Percentiles rank a stretch among this genome's conserved stretches.
Conservation (phyloP, 2,113 vertebrate genomes). For the Atherinomorus stipes region DNA sequence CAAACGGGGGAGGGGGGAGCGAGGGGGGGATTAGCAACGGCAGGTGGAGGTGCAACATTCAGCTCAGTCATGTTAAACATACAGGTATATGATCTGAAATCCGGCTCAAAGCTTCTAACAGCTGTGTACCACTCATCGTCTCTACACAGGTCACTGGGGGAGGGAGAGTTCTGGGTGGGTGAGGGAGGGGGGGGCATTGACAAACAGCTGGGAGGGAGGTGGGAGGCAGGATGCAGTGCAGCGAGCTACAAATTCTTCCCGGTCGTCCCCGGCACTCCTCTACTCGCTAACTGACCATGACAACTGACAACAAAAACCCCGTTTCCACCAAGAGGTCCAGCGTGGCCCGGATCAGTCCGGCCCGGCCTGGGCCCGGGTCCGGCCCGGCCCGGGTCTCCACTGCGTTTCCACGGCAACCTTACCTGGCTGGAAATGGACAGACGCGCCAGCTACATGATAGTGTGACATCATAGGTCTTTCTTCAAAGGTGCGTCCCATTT, state of each 20-base stretch:
- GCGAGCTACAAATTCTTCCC: slow-evolving; percentile 75
- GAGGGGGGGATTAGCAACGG: slow-evolving; percentile 36
- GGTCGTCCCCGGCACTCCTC: slow-evolving; percentile 41
- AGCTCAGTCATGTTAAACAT: slow-evolving; percentile 58
- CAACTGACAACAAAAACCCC: slow-evolving; percentile 48
- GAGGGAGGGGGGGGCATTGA: slow-evolving; percentile 15
- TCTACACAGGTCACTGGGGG: slow-evolving; percentile 49
- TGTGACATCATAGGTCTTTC: too few relatives aligned
- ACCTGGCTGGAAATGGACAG: too few relatives aligned
- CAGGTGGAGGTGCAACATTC: slow-evolving; percentile 11
- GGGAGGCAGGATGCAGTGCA: slow-evolving; percentile 73
- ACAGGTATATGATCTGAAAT: slow-evolving; percentile 89
- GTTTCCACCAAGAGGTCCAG: too few relatives aligned
- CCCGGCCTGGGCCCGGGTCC: too few relatives aligned
- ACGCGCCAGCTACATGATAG: too few relatives aligned
- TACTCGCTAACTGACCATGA: slow-evolving; percentile 39
- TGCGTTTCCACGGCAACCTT: too few relatives aligned
- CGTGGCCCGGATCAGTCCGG: too few relatives aligned
- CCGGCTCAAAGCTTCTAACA: slow-evolving; percentile 78
- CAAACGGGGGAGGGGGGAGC: slow-evolving; percentile 2
- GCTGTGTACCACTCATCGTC: slow-evolving; percentile 58
- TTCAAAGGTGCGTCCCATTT: too few relatives aligned
- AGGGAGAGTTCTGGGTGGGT: slow-evolving; percentile 28
- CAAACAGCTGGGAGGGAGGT: slow-evolving; percentile 8
- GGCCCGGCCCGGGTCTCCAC: too few relatives aligned